Evolutionary conservation across 2,113 vertebrate species (phyloP), one percentile per base, ranked within the genome.

Genomic region (Pelodiscus sinensis): DNA sequence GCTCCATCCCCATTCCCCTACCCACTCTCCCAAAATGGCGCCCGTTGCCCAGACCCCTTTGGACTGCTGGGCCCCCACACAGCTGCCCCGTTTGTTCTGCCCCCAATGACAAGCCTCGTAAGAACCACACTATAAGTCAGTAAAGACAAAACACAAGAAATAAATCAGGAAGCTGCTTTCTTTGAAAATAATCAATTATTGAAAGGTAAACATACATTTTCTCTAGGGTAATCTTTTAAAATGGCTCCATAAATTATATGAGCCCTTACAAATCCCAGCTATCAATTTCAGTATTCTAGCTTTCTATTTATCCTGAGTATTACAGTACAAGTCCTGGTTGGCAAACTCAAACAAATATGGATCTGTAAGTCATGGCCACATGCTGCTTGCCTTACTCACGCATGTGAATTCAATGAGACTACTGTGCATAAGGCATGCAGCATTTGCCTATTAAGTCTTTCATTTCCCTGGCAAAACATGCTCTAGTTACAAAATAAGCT

Each of bases 391-490:
- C 88, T 85, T 92, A 57, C 1, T 4, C 22, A 44, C 3, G 16
- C 27, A 85, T 71, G 22, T 85, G 31, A 91, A 79, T 77, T 85
- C 19, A 77, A 2, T 82, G 6, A 77, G 62, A 77, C 18, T 57
- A 51, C 81, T 82, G 51, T 56, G 44, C 73, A 58, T 27, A 71
- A 71, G 14, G 27, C 15, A 85, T 58, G 51, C 82, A 92, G 92
- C 25, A 82, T 19, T 75, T 81, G 44, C 6, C 81, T 18, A 57
- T 44, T 27, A 55, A 82, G 18, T 83, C 95, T 58, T 31, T 92
- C 44, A 85, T 87, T 89, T 92, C 51, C 21, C 86, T 94, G 80
- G 82, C 62, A 91, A 90, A 90, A 12, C 52, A 75, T 75, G 71
- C 21, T 50, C n/a, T 13, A 75, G 6, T 25, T 79, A 82, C 9